These are phyloP conservation scores for Drosophila suzukii DNA, from an alignment of 1,140 invertebrate species.

Conservation along the genomic window DNA sequence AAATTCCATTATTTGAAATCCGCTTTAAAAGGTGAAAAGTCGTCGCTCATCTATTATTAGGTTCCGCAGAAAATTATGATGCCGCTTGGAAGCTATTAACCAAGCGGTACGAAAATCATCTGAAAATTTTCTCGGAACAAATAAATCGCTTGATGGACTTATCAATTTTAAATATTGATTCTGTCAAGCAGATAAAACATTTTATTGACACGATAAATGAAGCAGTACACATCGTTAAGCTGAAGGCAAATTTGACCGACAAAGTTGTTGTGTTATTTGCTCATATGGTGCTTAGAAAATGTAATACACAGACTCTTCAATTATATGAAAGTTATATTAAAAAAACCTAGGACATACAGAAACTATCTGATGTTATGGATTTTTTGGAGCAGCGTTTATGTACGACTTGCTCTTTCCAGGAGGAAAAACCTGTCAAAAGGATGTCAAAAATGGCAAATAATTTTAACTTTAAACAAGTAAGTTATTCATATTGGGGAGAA, in stretches of 20 bases:
- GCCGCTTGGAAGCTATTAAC: not conserved
- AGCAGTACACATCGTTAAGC: not conserved
- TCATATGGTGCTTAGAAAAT: not conserved
- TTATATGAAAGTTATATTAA: not conserved
- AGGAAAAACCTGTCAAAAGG: not conserved
- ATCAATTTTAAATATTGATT: not conserved
- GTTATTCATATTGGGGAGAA: too few relatives aligned
- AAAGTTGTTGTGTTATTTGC: not conserved
- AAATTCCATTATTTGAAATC: not conserved
- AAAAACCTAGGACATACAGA: not conserved
- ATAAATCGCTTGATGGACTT: not conserved
- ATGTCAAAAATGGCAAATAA: too few relatives aligned
- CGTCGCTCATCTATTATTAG: not conserved
- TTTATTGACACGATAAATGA: not conserved
- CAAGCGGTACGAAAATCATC: too few relatives aligned
- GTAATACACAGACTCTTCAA: not conserved
- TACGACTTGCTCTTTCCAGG: not conserved
- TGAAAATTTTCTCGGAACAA: not conserved
- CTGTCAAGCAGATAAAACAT: too few relatives aligned
- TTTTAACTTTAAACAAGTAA: too few relatives aligned
- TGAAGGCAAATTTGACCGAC: not conserved
- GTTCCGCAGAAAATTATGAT: constrained; percentile 1
- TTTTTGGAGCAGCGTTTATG: too few relatives aligned
- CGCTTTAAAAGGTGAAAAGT: not conserved
- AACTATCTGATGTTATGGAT: too few relatives aligned